phyloP scores from a whole-genome alignment of 2,888 invertebrate species.

The Trichogramma evanescens region DNA sequence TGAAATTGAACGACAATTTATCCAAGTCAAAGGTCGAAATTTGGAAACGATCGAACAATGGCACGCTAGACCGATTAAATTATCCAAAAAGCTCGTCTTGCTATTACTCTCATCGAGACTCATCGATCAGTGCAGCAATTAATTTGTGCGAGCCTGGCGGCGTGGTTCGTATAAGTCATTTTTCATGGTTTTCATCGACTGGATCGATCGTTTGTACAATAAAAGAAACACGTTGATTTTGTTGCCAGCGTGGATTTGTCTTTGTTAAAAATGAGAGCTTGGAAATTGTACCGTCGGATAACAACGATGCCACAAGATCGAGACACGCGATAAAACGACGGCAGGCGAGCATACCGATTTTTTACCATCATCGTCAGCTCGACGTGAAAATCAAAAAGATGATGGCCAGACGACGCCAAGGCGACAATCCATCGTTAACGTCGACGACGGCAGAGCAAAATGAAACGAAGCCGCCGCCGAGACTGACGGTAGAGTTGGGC shows the following conservation, averaged over 20 bases:
- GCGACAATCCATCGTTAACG: background rate
- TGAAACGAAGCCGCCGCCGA: background rate
- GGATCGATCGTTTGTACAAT: background rate
- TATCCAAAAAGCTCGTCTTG: slow-evolving; percentile 49
- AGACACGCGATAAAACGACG: slow-evolving; percentile 51
- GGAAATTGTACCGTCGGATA: slow-evolving; percentile 61
- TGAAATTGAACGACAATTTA: slow-evolving; percentile 59
- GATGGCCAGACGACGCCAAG: background rate
- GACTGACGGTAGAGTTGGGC: slow-evolving; percentile 57
- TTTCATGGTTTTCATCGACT: background rate
- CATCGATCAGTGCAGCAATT: slow-evolving; percentile 58
- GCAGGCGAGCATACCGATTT: background rate
- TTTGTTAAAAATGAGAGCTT: slow-evolving; percentile 61
- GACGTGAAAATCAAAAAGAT: background rate
- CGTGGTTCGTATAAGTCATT: slow-evolving; percentile 51
- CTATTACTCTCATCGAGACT: slow-evolving; percentile 60
- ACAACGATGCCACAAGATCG: slow-evolving; percentile 24
- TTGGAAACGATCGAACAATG: slow-evolving; percentile 50
- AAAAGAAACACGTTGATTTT: background rate
- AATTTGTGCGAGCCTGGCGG: slow-evolving; percentile 60
- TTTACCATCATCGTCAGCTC: background rate
- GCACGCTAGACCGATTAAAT: slow-evolving; percentile 28
- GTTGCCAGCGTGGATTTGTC: slow-evolving; percentile 59
- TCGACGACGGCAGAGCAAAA: background rate
- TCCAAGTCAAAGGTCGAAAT: slow-evolving; percentile 57